These are phyloP conservation scores for Anhinga rufa DNA, from an alignment of 2,113 vertebrate species.

Conservation along the genomic window DNA sequence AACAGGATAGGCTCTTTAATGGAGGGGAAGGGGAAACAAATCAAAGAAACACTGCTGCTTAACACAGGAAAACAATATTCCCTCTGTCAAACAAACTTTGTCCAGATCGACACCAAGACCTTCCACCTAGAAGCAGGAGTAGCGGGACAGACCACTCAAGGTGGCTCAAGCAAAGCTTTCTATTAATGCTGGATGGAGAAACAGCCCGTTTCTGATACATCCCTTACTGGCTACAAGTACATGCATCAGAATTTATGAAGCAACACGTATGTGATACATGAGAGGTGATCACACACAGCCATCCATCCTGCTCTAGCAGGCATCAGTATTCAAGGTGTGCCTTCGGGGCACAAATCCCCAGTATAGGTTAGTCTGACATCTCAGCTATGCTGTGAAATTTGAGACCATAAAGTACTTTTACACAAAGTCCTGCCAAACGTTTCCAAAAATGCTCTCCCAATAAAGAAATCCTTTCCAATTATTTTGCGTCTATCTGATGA, in stretches of 20 bases:
- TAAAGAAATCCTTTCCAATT: neutral
- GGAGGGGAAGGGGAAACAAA: neutral
- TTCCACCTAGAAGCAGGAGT: neutral
- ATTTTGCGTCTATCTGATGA: neutral
- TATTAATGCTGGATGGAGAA: neutral
- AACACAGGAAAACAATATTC: neutral
- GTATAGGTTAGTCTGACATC: neutral
- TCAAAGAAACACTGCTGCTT: neutral
- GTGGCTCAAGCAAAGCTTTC: neutral
- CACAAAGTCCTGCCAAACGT: neutral
- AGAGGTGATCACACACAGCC: neutral
- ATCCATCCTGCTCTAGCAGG: neutral
- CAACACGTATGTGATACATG: neutral
- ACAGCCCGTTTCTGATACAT: neutral
- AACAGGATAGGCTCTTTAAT: neutral
- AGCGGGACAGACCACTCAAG: accelerated
- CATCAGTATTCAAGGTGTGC: neutral
- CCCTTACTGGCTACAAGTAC: neutral
- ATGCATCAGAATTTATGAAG: neutral
- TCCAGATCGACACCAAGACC: neutral
- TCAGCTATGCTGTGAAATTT: neutral
- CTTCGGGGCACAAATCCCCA: neutral
- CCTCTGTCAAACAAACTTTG: neutral
- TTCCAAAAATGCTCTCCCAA: neutral
- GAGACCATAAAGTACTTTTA: neutral